phyloP scores from a whole-genome alignment of 2,888 invertebrate species.

The Orthosia gothica region DNA sequence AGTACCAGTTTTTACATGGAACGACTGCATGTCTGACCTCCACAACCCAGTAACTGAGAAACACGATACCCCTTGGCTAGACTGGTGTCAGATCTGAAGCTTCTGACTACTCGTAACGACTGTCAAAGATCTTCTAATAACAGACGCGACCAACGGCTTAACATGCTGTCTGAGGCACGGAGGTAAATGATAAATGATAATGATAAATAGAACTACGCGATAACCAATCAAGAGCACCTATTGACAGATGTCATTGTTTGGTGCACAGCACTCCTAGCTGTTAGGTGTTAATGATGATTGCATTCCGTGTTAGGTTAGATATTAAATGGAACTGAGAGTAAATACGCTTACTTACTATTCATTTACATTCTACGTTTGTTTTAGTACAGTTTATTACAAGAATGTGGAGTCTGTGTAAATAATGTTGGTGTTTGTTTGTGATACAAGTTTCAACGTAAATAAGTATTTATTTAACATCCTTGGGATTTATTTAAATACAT shows the following conservation, averaged over 20 bases:
- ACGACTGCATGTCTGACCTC: too few species aligned
- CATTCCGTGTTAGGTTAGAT: background rate
- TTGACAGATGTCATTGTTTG: background rate
- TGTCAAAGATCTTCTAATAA: too few species aligned
- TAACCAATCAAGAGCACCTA: background rate
- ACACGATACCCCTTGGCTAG: too few species aligned
- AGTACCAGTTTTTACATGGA: too few species aligned
- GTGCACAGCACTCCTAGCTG: background rate
- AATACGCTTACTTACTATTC: slow-evolving; percentile 27
- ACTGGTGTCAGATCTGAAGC: too few species aligned
- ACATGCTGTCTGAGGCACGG: too few species aligned
- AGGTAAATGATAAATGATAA: too few species aligned
- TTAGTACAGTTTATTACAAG: slow-evolving; percentile 19
- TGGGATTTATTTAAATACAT: slow-evolving; percentile 13
- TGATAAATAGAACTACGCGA: too few species aligned
- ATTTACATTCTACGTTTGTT: slow-evolving; percentile 28
- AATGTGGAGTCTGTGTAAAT: slow-evolving; percentile 28
- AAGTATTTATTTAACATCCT: slow-evolving; percentile 1
- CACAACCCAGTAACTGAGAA: too few species aligned
- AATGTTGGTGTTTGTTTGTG: slow-evolving; percentile 8
- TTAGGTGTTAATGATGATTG: slow-evolving; percentile 10
- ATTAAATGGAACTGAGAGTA: slow-evolving; percentile 9
- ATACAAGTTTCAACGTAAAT: background rate
- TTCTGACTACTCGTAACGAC: too few species aligned
- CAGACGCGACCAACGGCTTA: too few species aligned